Base-by-base conservation (phyloP, 2,797 vertebrate species). In the Periophthalmus magnuspinnatus region DNA sequence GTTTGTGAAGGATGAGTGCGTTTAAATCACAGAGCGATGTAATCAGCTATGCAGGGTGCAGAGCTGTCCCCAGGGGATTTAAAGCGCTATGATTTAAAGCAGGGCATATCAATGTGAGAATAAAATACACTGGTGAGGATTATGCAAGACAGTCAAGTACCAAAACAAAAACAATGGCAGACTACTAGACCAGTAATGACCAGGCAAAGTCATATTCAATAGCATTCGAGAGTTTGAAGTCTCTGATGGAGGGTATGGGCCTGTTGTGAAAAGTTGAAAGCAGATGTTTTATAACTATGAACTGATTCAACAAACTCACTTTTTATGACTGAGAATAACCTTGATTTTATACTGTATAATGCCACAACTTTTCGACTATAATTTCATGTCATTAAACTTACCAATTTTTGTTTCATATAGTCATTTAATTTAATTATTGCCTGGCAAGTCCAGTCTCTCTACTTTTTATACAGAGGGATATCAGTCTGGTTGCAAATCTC, bases 21-120 rank as follows among this genome's bases (percentile, higher is more conserved):
- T 86, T 89, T 90, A 90, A 91, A 91, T 90, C 89, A 91, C 87
- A 90, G 82, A 83, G 84, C 82, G 87, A 86, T 89, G 88, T 89
- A 90, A 89, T 92, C 87, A 86, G 84, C 84, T 81, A 71, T 77
- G 83, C 76, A 58, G 81, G 86, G 80, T 77, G 84, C 81, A 71
- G 81, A 68, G 76, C 78, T 84, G 80, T 82, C 78, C 74, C 78
- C 19, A 5, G 62, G 83, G 83, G 79, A 83, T 78, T 84, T 76
- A 88, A 86, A 80, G 64, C 73, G 74, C 72, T 71, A 87, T 84
- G 86, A 86, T 87, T 86, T 81, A 88, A 84, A 86, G 66, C 76
- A 70, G 73, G 71, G 47, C 41, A 52, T 75, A 80, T 83, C 81
- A 81, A 66, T 81, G 79, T 74, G 75, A 84, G 77, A 84, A 83